Base-by-base conservation (phyloP, 2,888 invertebrate genomes). In the Apotomis capreana region DNA sequence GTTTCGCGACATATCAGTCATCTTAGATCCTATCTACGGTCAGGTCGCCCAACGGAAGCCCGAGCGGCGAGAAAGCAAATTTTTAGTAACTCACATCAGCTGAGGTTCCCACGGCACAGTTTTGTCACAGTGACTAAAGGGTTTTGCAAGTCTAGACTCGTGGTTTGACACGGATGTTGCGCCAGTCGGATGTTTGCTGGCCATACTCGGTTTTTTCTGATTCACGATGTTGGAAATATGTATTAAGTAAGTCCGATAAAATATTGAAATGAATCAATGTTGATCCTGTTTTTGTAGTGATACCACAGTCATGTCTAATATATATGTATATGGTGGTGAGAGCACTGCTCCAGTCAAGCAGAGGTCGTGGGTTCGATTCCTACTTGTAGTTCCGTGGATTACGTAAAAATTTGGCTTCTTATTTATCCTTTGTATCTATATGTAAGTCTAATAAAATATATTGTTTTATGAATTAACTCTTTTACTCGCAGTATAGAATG, bases 51-150 rank as follows among this genome's bases (percentile, higher is more conserved):
- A 84, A 89, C 90, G 89, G 91, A 90, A 92, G 92, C 91, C 78
- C 81, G 81, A 76, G 76, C 83, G 80, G 86, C 88, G 87, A 88
- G 90, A 91, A 89, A 91, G 91, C 86, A 83, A 81, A 89, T 91
- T 91, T 91, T 91, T 91, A 86, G 79, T 84, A 87, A 84, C 83
- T 87, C 86, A 86, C 84, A 78, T 76, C 76, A 68, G 61, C 70
- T 55, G 69, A 65, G 70, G 81, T 92, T 92, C 91, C 86, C 91
- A 92, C 91, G 91, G 78, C 81, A 79, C 79, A 84, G 81, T 82
- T 86, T 79, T 77, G 75, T 71, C 70, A 49, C 72, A 70, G 62
- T 74, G 75, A 77, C 75, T 80, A 79, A 81, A 74, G 70, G 73
- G 77, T 75, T 77, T 76, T 65, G 75, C 74, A 75, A 68, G 70